A percentile compares a stretch with the other conserved stretches of the same genome.
Evolutionary conservation across 2,113 vertebrate genomes (phyloP).

Genomic region (Brachirus orientalis): DNA sequence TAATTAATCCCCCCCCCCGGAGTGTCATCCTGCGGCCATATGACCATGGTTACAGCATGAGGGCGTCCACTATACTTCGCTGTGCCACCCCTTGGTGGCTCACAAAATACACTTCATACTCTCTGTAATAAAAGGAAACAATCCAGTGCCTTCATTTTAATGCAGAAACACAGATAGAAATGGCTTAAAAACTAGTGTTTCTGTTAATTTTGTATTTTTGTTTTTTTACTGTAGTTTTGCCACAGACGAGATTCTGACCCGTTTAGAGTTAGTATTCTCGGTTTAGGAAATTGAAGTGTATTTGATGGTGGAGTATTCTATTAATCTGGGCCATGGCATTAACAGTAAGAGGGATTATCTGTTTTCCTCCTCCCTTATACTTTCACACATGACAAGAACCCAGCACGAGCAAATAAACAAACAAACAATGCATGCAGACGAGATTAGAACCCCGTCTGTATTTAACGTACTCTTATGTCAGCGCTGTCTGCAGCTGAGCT

Average conservation of each 20-base stretch:
- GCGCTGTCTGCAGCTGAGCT: not conserved
- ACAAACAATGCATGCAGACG: constrained; percentile 21
- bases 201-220: too few species aligned
- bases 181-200: too few species aligned
- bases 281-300: constrained; percentile 36
- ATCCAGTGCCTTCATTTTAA: too few species aligned
- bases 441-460: not conserved
- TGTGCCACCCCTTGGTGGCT: not conserved
- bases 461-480: not conserved
- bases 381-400: constrained; percentile 59
- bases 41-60: constrained; percentile 8
- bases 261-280: constrained; percentile 9
- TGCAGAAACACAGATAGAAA: too few species aligned
- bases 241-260: constrained; percentile 11
- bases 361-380: constrained; percentile 24
- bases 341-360: constrained; percentile 56
- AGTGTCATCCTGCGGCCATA: constrained; percentile 65
- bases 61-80: not conserved
- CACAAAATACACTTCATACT: not conserved
- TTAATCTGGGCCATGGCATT: constrained; percentile 63
- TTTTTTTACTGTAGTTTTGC: too few species aligned
- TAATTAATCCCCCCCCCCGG: too few species aligned
- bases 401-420: constrained; percentile 63
- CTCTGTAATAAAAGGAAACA: too few species aligned
- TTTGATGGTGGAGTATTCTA: not conserved